A percentile compares a stretch with the other conserved stretches of the same genome.
Conservation (phyloP, 2,888 invertebrate species). For the Eupithecia tripunctaria region DNA sequence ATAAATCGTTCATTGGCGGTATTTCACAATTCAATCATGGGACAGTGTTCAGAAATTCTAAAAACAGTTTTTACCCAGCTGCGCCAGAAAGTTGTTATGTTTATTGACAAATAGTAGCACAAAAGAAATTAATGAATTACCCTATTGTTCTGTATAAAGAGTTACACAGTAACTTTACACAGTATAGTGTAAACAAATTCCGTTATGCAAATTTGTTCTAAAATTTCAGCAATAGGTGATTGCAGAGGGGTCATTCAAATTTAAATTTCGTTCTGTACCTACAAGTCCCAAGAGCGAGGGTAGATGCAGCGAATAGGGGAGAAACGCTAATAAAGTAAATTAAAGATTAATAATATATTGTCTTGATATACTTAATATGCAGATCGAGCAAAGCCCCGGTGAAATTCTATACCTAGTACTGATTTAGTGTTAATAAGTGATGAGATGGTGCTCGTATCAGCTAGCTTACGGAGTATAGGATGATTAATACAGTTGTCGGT, state of each 20-base stretch:
- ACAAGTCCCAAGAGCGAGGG: conserved; percentile 74
- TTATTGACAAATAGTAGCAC: not conserved
- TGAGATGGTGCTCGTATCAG: conserved; percentile 37
- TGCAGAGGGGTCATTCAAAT: conserved; percentile 77
- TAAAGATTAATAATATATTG: conserved; percentile 84
- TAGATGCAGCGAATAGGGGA: conserved; percentile 66
- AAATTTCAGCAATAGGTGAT: conserved; percentile 66
- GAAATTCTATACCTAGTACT: conserved; percentile 58
- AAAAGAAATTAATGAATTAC: conserved; percentile 29
- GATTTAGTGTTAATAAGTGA: conserved; percentile 60
- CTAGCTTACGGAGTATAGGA: conserved; percentile 13
- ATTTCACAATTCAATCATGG: too few species aligned
- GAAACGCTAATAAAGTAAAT: conserved; percentile 82
- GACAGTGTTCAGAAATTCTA: not conserved
- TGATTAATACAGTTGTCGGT: not conserved
- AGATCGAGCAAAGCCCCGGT: conserved; percentile 57
- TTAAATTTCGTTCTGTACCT: conserved; percentile 81
- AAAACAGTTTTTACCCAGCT: not conserved
- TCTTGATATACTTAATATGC: conserved; percentile 78
- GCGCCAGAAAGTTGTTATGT: not conserved
- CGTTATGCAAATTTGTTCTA: conserved; percentile 54
- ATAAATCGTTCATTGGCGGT: not conserved
- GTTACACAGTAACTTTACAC: conserved; percentile 35
- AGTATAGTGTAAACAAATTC: conserved; percentile 44
- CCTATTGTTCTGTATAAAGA: conserved; percentile 39